phyloP scores from a whole-genome alignment of 2,888 invertebrate genomes.

The Morpho deidamia region DNA sequence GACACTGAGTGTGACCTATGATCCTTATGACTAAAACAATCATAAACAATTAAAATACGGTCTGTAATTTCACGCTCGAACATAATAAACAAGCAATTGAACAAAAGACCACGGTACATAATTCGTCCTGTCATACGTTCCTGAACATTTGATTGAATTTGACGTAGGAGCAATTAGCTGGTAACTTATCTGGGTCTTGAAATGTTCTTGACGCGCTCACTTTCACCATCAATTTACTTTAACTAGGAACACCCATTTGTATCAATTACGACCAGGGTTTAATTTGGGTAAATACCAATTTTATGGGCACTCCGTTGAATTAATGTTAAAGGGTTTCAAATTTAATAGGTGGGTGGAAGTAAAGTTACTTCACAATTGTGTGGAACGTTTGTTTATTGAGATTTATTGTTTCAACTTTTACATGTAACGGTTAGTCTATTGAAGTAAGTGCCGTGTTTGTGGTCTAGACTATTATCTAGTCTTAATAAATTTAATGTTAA shows the following conservation, averaged over 20 bases:
- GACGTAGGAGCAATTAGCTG: slow-evolving; percentile 21
- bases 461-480: too few relatives aligned
- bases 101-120: slow-evolving; percentile 9
- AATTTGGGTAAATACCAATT: slow-evolving; percentile 75
- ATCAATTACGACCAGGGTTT: slow-evolving; percentile 68
- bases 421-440: not conserved
- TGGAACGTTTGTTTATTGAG: slow-evolving; percentile 45
- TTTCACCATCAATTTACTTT: slow-evolving; percentile 60
- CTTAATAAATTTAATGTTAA: too few relatives aligned
- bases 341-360: slow-evolving; percentile 51
- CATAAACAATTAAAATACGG: not conserved
- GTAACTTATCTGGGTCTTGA: slow-evolving; percentile 22
- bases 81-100: slow-evolving; percentile 13
- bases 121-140: slow-evolving; percentile 17
- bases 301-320: slow-evolving; percentile 62
- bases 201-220: slow-evolving; percentile 4
- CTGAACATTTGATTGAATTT: slow-evolving; percentile 13
- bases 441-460: too few relatives aligned
- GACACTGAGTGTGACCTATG: not conserved
- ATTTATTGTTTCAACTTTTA: slow-evolving; percentile 42
- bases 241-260: slow-evolving; percentile 74
- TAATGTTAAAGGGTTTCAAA: slow-evolving; percentile 63
- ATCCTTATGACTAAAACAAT: not conserved
- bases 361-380: slow-evolving; percentile 35
- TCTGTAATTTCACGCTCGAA: slow-evolving; percentile 12